Percentiles rank a stretch among this genome's conserved stretches.
Conservation (phyloP, 1,140 invertebrate species). For the Conus ventricosus region DNA sequence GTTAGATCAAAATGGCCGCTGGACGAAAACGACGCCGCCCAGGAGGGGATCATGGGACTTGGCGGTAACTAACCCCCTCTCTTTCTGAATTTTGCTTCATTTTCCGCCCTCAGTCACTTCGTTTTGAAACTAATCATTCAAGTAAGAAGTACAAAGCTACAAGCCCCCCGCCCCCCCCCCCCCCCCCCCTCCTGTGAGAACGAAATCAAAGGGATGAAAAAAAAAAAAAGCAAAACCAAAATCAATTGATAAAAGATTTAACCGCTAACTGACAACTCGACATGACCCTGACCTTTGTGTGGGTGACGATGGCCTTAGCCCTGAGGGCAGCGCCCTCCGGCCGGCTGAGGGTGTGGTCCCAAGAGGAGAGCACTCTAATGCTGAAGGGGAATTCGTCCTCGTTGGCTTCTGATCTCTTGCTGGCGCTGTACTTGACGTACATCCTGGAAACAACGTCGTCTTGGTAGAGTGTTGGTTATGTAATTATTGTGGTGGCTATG, state of each 20-base stretch:
- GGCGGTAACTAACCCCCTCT: too few species aligned
- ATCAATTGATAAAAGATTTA: not conserved
- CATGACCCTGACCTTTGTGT: conserved; percentile 42
- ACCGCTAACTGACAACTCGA: not conserved
- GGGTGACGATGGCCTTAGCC: conserved; percentile 42
- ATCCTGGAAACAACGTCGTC: conserved; percentile 37
- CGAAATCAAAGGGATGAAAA: too few species aligned
- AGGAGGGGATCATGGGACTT: too few species aligned
- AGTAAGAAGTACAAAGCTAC: too few species aligned
- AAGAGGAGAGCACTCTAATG: conserved; percentile 44
- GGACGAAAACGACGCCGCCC: too few species aligned
- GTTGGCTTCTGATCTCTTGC: conserved; percentile 41
- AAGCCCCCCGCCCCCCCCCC: too few species aligned
- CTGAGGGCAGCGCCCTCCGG: conserved; percentile 44
- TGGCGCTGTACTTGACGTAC: conserved; percentile 48
- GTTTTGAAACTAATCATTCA: too few species aligned
- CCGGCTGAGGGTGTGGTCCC: conserved; percentile 47
- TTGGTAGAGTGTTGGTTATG: not conserved
- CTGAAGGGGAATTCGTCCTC: conserved; percentile 51
- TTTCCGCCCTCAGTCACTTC: too few species aligned
- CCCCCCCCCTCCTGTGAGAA: too few species aligned
- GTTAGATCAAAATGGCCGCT: too few species aligned
- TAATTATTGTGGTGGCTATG: not conserved
- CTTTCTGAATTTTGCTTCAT: too few species aligned
- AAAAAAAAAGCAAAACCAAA: not conserved